Base-by-base conservation (phyloP, 35 echinoderm and acorn worm genomes). In the Amphiura filiformis region DNA sequence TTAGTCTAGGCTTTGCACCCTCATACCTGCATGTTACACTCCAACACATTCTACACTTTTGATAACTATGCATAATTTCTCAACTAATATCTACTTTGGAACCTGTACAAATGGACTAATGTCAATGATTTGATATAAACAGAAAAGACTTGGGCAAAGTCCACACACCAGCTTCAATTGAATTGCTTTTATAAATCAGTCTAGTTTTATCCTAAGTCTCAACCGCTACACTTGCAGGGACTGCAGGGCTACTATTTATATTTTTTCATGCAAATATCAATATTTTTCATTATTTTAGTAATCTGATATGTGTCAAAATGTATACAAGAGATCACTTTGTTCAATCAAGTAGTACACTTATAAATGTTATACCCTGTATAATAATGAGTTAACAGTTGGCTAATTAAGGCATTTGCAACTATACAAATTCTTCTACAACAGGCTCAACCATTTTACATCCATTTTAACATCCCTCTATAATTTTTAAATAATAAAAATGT, bases 321-420 rank as follows among this genome's bases (percentile, higher is more conserved):
- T 70, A 26, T 70, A 70, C 61, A 70, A 70, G 11, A 70, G 61
- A 70, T 70, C 61, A 52, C 15, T 70, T 70, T 70, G 61, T 70
- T 70, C 61, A 70, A 70, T 70, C 61, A 70, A 70, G 4, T 70
- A 18, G 61, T 70, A 70, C 61, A 70, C 61, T 70, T 70, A 70
- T 26, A 70, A 70, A 70, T 52, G 61, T 26, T 18, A 70, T 70
- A 70, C 61, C 61, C 61, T 70, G 61, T 70, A 70, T n/a, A n/a
- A n/a, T n/a, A n/a, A n/a, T 26, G 28, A 13, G 61, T 30, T 13
- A 70, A 52, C 7, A 70, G 28, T 70, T n/a, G 61, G 61, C 61
- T 70, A 5, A 70, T 18, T 70, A 70, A 70, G 61, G 61, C 61
- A 70, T 18, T 70, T 70, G 61, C 41, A 70, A 15, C 61, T 70